Conservation (phyloP, 2,113 vertebrate genomes). For the Larimichthys crocea region DNA sequence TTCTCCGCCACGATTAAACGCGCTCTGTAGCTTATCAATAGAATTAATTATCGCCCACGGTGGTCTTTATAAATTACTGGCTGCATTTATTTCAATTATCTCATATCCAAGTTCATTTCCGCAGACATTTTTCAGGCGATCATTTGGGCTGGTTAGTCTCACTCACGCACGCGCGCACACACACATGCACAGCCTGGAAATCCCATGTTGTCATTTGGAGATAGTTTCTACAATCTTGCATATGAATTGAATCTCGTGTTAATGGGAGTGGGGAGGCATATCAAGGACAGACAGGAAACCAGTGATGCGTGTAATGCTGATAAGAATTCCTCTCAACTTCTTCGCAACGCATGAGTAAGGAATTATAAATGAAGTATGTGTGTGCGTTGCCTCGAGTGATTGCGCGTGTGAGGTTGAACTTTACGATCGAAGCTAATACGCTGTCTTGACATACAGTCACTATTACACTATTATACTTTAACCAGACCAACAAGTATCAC, state of each 20-base stretch:
- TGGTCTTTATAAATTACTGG: conserved; percentile 71
- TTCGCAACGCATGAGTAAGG: conserved; percentile 54
- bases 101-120: conserved; percentile 73
- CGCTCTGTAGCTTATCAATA: conserved; percentile 71
- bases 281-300: conserved; percentile 73
- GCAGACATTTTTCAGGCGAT: conserved; percentile 56
- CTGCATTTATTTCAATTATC: conserved; percentile 78
- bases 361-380: conserved; percentile 62
- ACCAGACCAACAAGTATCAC: conserved; percentile 27
- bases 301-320: conserved; percentile 74
- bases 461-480: conserved; percentile 32
- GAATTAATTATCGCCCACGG: conserved; percentile 73
- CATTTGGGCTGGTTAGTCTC: conserved; percentile 33
- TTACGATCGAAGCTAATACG: conserved; percentile 42
- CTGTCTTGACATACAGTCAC: not conserved
- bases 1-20: conserved; percentile 54
- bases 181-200: conserved; percentile 37
- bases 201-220: conserved; percentile 62
- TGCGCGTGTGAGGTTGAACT: conserved; percentile 9
- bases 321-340: conserved; percentile 73
- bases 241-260: conserved; percentile 76
- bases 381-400: conserved; percentile 46
- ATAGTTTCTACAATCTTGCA: conserved; percentile 68
- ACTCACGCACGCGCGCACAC: conserved; percentile 10
- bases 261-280: conserved; percentile 72